These are phyloP conservation scores for Chauna torquata DNA, from an alignment of 2,113 vertebrate genomes.

Conservation along the genomic window DNA sequence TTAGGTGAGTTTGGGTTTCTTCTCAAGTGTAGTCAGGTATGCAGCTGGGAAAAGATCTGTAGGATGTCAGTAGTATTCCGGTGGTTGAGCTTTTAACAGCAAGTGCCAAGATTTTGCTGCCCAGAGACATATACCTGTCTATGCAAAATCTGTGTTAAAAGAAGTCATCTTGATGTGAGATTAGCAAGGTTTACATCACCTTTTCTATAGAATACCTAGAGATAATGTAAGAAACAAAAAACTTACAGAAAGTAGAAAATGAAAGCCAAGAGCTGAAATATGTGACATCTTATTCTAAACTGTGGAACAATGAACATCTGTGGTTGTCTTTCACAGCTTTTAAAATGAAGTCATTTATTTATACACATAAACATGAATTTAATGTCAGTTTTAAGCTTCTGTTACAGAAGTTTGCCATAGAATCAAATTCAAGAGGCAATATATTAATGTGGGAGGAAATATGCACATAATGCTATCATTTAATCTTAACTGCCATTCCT, in stretches of 20 bases:
- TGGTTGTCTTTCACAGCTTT: background rate
- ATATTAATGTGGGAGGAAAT: constrained; percentile 33
- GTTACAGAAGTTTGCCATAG: background rate
- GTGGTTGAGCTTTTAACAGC: constrained; percentile 42
- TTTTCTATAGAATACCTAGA: background rate
- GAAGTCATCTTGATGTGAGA: background rate
- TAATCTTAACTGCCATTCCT: constrained; percentile 21
- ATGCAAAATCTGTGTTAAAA: background rate
- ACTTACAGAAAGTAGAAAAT: background rate
- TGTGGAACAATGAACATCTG: background rate
- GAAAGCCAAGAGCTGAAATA: background rate
- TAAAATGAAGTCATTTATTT: background rate
- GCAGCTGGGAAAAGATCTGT: background rate
- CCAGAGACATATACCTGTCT: background rate
- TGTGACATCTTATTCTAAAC: background rate
- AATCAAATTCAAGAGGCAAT: constrained; percentile 18
- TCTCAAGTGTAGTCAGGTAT: background rate
- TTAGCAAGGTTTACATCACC: background rate
- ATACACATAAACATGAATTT: background rate
- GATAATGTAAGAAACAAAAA: background rate
- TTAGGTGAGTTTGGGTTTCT: background rate
- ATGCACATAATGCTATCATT: background rate
- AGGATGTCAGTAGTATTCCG: background rate
- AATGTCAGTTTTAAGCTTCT: background rate
- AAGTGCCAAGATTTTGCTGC: background rate